phyloP scores from a whole-genome alignment of 2,797 vertebrate genomes.

The Microctenopoma stevenorrisi region DNA sequence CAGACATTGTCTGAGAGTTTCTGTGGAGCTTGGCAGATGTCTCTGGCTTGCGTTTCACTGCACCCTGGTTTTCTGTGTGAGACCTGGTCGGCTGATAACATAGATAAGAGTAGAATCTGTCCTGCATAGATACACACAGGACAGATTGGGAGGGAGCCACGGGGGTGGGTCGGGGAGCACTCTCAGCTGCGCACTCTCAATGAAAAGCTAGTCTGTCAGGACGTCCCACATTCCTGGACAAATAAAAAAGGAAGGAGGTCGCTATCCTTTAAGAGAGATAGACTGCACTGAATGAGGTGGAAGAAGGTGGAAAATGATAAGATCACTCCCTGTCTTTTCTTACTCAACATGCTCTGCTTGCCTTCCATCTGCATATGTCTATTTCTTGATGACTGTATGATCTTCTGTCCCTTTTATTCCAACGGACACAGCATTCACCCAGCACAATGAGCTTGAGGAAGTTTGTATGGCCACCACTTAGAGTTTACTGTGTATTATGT shows the following conservation, averaged over 20 bases:
- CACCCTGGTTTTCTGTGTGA: conserved; percentile 33
- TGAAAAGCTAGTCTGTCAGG: conserved; percentile 72
- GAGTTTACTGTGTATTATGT: neutral
- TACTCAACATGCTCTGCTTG: conserved; percentile 15
- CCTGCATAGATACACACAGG: conserved; percentile 7
- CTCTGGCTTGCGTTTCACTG: conserved; percentile 53
- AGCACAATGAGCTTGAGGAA: conserved; percentile 78
- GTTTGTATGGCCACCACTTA: conserved; percentile 4
- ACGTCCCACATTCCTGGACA: conserved; percentile 77
- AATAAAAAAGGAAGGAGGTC: conserved; percentile 77
- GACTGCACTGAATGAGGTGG: conserved; percentile 27
- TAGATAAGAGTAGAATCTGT: conserved; percentile 53
- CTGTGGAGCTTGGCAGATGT: conserved; percentile 1
- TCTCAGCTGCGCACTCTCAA: conserved; percentile 73
- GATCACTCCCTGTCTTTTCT: conserved; percentile 6
- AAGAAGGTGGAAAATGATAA: conserved; percentile 13
- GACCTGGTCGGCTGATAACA: conserved; percentile 58
- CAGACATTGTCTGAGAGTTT: conserved; percentile 19
- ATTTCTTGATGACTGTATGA: conserved; percentile 38
- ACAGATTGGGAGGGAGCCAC: conserved; percentile 38
- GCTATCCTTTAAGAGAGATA: conserved; percentile 47
- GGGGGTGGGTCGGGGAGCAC: conserved; percentile 26
- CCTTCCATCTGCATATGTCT: conserved; percentile 22
- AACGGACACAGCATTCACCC: conserved; percentile 42
- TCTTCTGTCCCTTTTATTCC: conserved; percentile 57